These are phyloP conservation scores for Nomada lathburiana DNA, from an alignment of 2,888 invertebrate genomes.

Conservation along the genomic window DNA sequence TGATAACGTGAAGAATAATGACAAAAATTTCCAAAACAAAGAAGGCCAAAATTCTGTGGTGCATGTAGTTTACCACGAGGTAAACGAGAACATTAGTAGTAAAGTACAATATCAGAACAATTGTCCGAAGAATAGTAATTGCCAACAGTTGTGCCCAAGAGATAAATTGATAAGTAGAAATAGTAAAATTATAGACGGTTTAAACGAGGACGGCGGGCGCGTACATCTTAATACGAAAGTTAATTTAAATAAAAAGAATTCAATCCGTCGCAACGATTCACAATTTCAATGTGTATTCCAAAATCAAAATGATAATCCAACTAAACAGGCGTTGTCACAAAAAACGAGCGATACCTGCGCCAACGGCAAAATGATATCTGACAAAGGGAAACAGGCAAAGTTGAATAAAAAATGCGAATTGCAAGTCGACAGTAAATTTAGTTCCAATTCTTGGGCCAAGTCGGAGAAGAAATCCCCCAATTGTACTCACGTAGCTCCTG, in stretches of 20 bases:
- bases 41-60: slow-evolving; percentile 62
- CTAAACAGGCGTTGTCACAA: slow-evolving; percentile 34
- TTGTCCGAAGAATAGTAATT: slow-evolving; percentile 56
- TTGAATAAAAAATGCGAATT: slow-evolving; percentile 59
- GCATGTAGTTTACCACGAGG: slow-evolving; percentile 62
- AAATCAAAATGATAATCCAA: slow-evolving; percentile 53
- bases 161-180: slow-evolving; percentile 60
- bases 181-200: slow-evolving; percentile 50
- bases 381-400: slow-evolving; percentile 61
- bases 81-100: slow-evolving; percentile 61
- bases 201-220: slow-evolving; percentile 48
- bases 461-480: slow-evolving; percentile 59
- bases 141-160: slow-evolving; percentile 50
- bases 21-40: slow-evolving; percentile 55
- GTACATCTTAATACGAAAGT: slow-evolving; percentile 33
- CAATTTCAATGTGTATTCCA: slow-evolving; percentile 44
- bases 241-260: slow-evolving; percentile 63
- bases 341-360: slow-evolving; percentile 47
- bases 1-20: slow-evolving; percentile 43
- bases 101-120: slow-evolving; percentile 61
- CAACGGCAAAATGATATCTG: slow-evolving; percentile 51
- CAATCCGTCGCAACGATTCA: slow-evolving; percentile 48
- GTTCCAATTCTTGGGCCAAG: slow-evolving; percentile 54
- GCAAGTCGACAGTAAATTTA: slow-evolving; percentile 49
- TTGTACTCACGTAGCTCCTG: slow-evolving; percentile 30